Base-by-base conservation (phyloP, 1,140 invertebrate genomes). In the Microplitis mediator region DNA sequence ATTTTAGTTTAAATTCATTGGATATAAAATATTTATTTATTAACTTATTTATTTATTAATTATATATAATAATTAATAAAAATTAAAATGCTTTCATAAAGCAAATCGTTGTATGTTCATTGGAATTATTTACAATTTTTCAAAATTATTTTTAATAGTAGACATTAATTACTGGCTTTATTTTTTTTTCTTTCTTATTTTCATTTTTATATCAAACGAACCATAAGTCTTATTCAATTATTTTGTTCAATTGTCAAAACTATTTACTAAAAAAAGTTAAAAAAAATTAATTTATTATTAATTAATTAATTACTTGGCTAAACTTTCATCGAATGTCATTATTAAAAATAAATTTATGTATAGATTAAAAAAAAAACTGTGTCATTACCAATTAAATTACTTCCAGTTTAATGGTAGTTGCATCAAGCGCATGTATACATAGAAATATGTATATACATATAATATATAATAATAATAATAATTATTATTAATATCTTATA, bases 361-460 rank as follows among this genome's bases (percentile, higher is more conserved):
- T 23, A 23, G 23, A 23, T 1, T 1, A 23, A 23, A 23, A 23
- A 23, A 23, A 23, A 23, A 23, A 23, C 23, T 23, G 23, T 23
- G 23, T 23, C 23, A 23, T 23, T 23, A 23, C 23, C 23, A 23
- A 23, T 23, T 23, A 52, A 71, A 52, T 52, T 63, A 63, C 54
- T 71, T 23, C 14, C 31, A 50, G 14, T 54, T 64, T 36, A 32
- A 6, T 32, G n/a, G 31, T 39, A 23, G 4, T 62, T 61, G 16
- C n/a, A 32, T 58, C 36, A 39, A 64, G 39, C 60, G 69, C 60
- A 63, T 52, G 71, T 77, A 76, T 76, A 80, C 75, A 66, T 79
- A 75, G 73, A 77, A 68, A 23, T 74, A 72, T 68, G 74, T 80
- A 75, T 80, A 75, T 77, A 77, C 72, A 74, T 74, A 76, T 6